Evolutionary conservation across 2,888 invertebrate species (phyloP).

Genomic region (Thalpophila matura): DNA sequence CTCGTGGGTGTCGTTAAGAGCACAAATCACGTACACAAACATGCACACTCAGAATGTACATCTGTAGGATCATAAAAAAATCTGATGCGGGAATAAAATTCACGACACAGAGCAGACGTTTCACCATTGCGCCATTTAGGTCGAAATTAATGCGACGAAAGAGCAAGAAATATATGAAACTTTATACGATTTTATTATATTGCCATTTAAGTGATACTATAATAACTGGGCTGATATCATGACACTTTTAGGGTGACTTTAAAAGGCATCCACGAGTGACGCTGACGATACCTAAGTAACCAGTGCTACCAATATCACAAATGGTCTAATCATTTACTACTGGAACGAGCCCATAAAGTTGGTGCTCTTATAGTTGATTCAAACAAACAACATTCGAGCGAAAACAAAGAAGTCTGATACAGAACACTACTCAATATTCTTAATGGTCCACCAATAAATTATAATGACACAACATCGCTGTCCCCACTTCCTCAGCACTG

Average conservation of each 20-base stretch:
- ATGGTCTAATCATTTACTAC: too few species aligned
- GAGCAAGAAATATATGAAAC: not conserved
- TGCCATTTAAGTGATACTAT: not conserved
- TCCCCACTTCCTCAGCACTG: slow-evolving; percentile 13
- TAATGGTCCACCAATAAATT: slow-evolving; percentile 38
- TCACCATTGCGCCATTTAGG: slow-evolving; percentile 42
- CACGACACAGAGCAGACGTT: slow-evolving; percentile 48
- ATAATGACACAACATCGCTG: slow-evolving; percentile 27
- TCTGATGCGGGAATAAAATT: slow-evolving; percentile 50
- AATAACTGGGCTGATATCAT: not conserved
- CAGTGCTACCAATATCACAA: not conserved
- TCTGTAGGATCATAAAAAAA: slow-evolving; percentile 49
- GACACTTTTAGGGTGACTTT: not conserved
- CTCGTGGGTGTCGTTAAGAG: slow-evolving; percentile 35
- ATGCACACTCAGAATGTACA: slow-evolving; percentile 37
- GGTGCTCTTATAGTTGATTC: too few species aligned
- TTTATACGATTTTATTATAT: not conserved
- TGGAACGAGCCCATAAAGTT: too few species aligned
- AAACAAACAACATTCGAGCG: slow-evolving; percentile 15
- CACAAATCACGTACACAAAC: slow-evolving; percentile 50
- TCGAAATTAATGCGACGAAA: slow-evolving; percentile 36
- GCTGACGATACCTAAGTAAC: too few species aligned
- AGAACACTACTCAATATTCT: slow-evolving; percentile 21
- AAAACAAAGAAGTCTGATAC: not conserved
- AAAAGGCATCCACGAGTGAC: too few species aligned